These are phyloP conservation scores for Mythimna albipuncta DNA, from an alignment of 2,888 invertebrate genomes.

Conservation along the genomic window DNA sequence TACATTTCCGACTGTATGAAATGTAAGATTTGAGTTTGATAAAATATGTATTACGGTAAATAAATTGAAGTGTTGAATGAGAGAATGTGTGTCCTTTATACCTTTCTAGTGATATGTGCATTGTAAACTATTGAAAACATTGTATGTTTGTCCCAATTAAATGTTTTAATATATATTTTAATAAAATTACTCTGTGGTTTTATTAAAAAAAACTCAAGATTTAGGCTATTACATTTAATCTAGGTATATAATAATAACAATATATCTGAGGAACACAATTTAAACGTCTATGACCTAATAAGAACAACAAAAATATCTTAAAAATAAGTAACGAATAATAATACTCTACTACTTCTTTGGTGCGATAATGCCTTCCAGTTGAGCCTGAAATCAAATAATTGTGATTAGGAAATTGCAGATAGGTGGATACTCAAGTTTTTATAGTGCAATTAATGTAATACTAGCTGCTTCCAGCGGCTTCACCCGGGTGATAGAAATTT, in stretches of 20 bases:
- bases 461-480: too few species aligned
- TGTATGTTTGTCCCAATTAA: conserved; percentile 90
- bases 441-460: not conserved
- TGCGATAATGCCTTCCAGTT: conserved; percentile 98
- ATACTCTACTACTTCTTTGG: conserved; percentile 94
- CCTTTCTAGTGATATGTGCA: conserved; percentile 86
- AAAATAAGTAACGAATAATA: conserved; percentile 61
- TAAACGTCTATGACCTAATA: conserved; percentile 56
- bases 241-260: conserved; percentile 19
- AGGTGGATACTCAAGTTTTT: not conserved
- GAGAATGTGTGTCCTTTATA: conserved; percentile 87
- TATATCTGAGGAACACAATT: conserved; percentile 63
- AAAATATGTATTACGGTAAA: conserved; percentile 61
- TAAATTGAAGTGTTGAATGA: conserved; percentile 73
- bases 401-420: conserved; percentile 6
- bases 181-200: conserved; percentile 81
- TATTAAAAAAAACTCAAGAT: conserved; percentile 59
- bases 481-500: too few species aligned
- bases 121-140: conserved; percentile 90
- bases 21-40: conserved; percentile 66
- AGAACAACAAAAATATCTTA: conserved; percentile 62
- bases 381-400: conserved; percentile 91
- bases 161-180: conserved; percentile 91
- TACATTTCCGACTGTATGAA: conserved; percentile 67
- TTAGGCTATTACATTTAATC: conserved; percentile 43